Evolutionary conservation across 2,797 vertebrate genomes (phyloP).

Genomic region (Sebastes wilsoni): DNA sequence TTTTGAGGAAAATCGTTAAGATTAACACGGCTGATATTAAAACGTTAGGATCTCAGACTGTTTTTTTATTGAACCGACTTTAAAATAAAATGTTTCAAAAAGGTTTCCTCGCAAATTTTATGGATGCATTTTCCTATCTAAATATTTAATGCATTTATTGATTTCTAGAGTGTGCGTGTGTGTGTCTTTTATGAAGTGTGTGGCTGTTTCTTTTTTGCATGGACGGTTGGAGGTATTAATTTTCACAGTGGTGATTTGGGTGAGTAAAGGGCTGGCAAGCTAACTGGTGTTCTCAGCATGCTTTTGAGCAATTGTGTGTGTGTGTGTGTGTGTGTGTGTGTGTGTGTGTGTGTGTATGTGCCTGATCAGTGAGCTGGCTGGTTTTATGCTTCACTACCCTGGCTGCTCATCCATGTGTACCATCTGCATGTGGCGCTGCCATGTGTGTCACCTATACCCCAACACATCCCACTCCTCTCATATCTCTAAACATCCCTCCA

Average conservation of each 20-base stretch:
- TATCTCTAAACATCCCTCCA: constrained; percentile 55
- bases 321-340: constrained; percentile 20
- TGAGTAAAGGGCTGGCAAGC: constrained; percentile 76
- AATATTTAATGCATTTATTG: constrained; percentile 70
- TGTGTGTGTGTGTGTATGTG: constrained; percentile 21
- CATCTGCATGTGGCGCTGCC: constrained; percentile 79
- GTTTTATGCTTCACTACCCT: constrained; percentile 74
- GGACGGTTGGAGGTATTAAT: constrained; percentile 80
- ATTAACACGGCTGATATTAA: constrained; percentile 43
- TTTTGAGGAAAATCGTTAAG: constrained; percentile 46
- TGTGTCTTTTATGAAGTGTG: constrained; percentile 14
- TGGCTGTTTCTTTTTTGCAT: constrained; percentile 52
- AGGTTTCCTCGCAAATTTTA: constrained; percentile 23
- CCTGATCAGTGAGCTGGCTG: constrained; percentile 71
- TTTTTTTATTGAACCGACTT: constrained; percentile 35
- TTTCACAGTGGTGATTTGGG: constrained; percentile 83
- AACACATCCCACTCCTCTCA: constrained; percentile 64
- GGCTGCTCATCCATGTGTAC: constrained; percentile 78
- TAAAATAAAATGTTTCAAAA: constrained; percentile 45
- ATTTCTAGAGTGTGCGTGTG: constrained; percentile 21
- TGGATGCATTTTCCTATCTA: constrained; percentile 53
- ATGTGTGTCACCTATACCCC: constrained; percentile 77
- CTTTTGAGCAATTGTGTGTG: constrained; percentile 33
- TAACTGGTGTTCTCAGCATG: constrained; percentile 68
- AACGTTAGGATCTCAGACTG: not conserved